phyloP scores from a whole-genome alignment of 2,888 invertebrate genomes.

The Vandiemenella viatica region DNA sequence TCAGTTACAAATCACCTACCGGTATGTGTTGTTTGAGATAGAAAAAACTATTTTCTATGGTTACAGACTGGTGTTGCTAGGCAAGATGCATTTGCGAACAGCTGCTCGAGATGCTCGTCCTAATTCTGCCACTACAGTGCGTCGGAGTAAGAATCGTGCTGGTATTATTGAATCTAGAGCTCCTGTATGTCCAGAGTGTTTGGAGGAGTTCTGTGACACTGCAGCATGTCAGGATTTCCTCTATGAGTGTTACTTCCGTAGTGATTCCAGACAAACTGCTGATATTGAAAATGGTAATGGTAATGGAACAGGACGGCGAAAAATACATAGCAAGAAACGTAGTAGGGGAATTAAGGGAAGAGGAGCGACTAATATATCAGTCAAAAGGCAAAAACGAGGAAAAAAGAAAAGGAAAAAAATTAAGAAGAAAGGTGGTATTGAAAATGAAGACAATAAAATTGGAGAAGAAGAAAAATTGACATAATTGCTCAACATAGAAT shows the following conservation, averaged over 20 bases:
- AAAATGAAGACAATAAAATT: too few relatives aligned
- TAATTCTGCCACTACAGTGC: conserved; percentile 38
- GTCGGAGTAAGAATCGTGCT: conserved; percentile 64
- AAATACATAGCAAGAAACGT: conserved; percentile 21
- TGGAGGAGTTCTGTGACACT: conserved; percentile 68
- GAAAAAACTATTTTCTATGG: too few relatives aligned
- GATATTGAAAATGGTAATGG: conserved; percentile 17
- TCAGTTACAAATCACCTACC: too few relatives aligned
- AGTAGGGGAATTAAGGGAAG: background rate
- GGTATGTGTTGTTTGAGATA: too few relatives aligned
- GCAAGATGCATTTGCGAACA: conserved; percentile 61
- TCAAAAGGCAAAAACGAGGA: conserved; percentile 25
- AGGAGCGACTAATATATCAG: conserved; percentile 23
- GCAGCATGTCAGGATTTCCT: conserved; percentile 37
- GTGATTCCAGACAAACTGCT: conserved; percentile 24
- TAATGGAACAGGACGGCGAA: conserved; percentile 28
- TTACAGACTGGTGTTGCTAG: conserved; percentile 57
- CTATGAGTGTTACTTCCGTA: conserved; percentile 39
- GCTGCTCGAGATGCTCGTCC: conserved; percentile 53
- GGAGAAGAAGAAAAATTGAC: too few relatives aligned
- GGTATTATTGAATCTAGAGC: conserved; percentile 65
- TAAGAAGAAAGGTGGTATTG: conserved; percentile 17
- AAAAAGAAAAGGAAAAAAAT: conserved; percentile 29
- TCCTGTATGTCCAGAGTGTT: conserved; percentile 61
- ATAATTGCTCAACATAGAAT: too few relatives aligned